Evolutionary conservation across 2,888 invertebrate species (phyloP), one percentile per base, ranked within the genome.

Genomic region (Linyphia triangularis): DNA sequence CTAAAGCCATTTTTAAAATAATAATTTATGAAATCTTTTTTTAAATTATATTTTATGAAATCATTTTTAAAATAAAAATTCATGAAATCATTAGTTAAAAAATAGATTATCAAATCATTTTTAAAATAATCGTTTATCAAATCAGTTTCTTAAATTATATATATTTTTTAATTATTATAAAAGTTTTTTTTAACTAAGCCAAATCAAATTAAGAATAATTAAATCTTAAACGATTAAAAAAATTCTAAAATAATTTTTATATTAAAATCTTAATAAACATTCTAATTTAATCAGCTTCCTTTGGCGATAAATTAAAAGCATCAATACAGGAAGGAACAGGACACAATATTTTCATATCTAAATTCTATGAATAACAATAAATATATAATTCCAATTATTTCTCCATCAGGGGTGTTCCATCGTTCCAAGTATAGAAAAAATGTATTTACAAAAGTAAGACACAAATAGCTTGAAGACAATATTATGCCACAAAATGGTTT

Each of bases 381-480:
- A 51, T 51, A 16, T 43, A 70, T 43, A 43, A 70, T 43, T 51
- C n/a, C 22, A 70, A 43, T 24, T 70, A 70, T 26, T 37, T 70
- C 24, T 43, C 26, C 26, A 61, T 22, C 61, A 26, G 28, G 77
- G 63, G 24, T 24, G 61, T 63, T 77, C 33, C 26, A 40, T 30
- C 57, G 22, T 75, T 61, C 30, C 37, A 69, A 69, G 37, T 22
- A 69, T 69, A 37, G 59, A 75, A 75, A 73, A 70, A 61, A 77
- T 77, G 63, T 77, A 77, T 77, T 77, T 77, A 77, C 77, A 77
- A 77, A 77, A 77, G 37, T 40, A 77, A 77, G 63, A 37, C 26
- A 63, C 63, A 63, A 77, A 61, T 59, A 77, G 63, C 24, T 59
- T 22, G 63, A 24, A 77, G 77, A 77, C 77, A 63, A 73, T 73